Base-by-base conservation (phyloP, 2,888 invertebrate genomes). In the Ennomos fuscantarius region DNA sequence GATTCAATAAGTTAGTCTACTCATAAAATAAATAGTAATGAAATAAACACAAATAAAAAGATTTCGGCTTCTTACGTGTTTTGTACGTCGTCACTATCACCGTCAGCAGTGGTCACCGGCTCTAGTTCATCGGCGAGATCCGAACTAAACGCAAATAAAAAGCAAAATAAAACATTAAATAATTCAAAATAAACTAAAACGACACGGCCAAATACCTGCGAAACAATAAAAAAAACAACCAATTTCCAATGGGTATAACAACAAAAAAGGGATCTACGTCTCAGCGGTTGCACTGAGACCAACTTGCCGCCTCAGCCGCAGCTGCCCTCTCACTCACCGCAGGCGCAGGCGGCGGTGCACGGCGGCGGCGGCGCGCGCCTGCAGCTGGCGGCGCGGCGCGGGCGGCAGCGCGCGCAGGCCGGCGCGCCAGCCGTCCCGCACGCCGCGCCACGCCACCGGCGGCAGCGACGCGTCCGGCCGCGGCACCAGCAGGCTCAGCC, bases 361-460 rank as follows among this genome's bases (percentile, higher is more conserved):
- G 1, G 13, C 35, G 15, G 63, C 65, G 9, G 69, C 63, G 5
- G 52, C 53, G 1, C 24, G 36, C 12, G 11, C 9, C n/a, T 8
- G 69, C 63, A 2, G 48, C 52, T 1, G 35, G 24, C 24, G 24
- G 24, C 24, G 24, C 6, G 1, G 36, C 12, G 12, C 9, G 11
- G 9, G 69, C 63, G 3, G 46, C 51, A 1, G 36, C n/a, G 36
- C 11, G 35, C 40, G 60, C 43, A 62, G 49, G 1, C 31, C n/a
- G n/a, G n/a, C 51, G 34, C 63, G 59, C 49, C 48, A 5, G 31
- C 32, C 3, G 62, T 35, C 43, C 45, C 62, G 53, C 9, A 70
- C 81, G 78, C 93, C 94, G 72, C 93, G 93, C 94, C 94, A 94
- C 39, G 94, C 90, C 31, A 10, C n/a, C 49, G 34, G 62, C 41